Percentiles rank a stretch among this genome's conserved stretches.
Conservation (phyloP, 2,113 vertebrate species). For the Choloepus hoffmanni region DNA sequence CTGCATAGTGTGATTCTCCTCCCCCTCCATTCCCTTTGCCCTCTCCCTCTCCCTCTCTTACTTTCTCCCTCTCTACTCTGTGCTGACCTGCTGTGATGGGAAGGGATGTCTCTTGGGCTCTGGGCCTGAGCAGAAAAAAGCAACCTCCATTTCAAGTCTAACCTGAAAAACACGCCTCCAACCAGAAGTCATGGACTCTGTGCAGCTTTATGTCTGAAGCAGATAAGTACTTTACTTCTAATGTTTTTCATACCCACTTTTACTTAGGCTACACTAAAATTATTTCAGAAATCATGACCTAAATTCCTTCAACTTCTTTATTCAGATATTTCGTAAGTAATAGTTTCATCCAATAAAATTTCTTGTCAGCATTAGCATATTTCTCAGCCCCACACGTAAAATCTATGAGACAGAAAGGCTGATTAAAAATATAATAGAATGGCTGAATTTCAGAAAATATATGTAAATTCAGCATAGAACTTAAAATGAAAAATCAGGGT, state of each 20-base stretch:
- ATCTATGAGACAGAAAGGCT: neutral
- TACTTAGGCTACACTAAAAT: neutral
- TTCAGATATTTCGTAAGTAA: neutral
- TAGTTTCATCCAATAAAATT: conserved; percentile 11
- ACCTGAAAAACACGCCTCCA: neutral
- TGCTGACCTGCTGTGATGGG: neutral
- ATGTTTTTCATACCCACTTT: neutral
- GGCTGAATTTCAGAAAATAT: neutral
- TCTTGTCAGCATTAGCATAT: conserved; percentile 53
- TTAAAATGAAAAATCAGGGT: neutral
- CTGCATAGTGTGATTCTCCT: neutral
- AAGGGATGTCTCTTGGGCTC: neutral
- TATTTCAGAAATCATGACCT: neutral
- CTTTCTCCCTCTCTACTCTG: neutral
- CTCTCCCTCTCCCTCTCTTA: neutral
- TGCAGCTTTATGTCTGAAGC: neutral
- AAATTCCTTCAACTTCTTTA: neutral
- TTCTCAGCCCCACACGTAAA: conserved; percentile 26
- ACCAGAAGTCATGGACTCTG: neutral
- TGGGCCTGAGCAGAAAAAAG: neutral
- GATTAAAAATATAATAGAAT: conserved; percentile 52
- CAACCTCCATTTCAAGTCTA: neutral
- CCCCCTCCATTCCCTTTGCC: neutral
- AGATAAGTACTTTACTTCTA: neutral
- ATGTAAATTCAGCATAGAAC: neutral